Percentiles rank a stretch among this genome's conserved stretches.
These are phyloP conservation scores for Lasioglossum figueresi DNA, from an alignment of 2,888 invertebrate species.

Conservation along the genomic window DNA sequence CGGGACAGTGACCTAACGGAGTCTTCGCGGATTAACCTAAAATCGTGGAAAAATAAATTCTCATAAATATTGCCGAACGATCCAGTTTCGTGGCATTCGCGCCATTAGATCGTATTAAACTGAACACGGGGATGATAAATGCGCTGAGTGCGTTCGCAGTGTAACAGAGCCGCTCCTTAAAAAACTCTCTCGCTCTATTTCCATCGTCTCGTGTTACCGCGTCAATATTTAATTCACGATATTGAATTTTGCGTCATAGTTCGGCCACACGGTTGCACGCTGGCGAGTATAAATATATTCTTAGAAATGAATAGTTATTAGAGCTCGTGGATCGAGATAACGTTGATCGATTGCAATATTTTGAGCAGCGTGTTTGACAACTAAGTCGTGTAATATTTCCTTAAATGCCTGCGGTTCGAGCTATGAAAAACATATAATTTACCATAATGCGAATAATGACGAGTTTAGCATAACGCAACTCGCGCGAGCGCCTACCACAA, in stretches of 20 bases:
- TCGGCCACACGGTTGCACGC: not conserved
- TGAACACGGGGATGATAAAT: slow-evolving; percentile 62
- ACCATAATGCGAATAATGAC: not conserved
- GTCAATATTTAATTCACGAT: slow-evolving; percentile 13
- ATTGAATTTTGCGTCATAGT: slow-evolving; percentile 14
- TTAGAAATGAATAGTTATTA: slow-evolving; percentile 3
- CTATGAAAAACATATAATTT: not conserved
- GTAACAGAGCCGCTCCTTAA: slow-evolving; percentile 67
- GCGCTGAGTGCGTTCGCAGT: slow-evolving; percentile 46
- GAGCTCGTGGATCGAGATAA: not conserved
- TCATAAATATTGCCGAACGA: slow-evolving; percentile 39
- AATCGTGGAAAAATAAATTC: slow-evolving; percentile 34
- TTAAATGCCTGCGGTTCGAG: not conserved
- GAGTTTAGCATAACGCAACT: not conserved
- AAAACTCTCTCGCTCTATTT: slow-evolving; percentile 52
- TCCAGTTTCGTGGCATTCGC: slow-evolving; percentile 50
- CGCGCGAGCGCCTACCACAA: not conserved
- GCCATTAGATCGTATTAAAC: slow-evolving; percentile 59
- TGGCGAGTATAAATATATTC: not conserved
- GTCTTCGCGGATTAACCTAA: slow-evolving; percentile 46
- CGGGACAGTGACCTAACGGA: not conserved
- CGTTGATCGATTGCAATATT: slow-evolving; percentile 21
- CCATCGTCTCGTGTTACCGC: slow-evolving; percentile 27
- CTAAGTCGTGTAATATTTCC: not conserved
- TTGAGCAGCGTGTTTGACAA: not conserved